Base-by-base conservation (phyloP, 35 echinoderm and acorn worm genomes). In the Stichopus chloronotus region DNA sequence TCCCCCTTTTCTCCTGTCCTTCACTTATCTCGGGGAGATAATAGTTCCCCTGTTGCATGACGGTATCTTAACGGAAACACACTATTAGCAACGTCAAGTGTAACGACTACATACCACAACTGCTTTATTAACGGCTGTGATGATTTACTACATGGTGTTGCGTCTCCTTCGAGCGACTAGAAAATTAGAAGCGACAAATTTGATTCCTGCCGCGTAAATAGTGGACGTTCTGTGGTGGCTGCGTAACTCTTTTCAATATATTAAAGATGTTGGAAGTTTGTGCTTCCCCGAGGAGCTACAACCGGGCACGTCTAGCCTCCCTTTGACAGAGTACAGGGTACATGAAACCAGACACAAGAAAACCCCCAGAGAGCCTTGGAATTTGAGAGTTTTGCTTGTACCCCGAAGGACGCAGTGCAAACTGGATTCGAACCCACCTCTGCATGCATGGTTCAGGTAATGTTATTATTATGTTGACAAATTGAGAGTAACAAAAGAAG, bases 121-220 rank as follows among this genome's bases (percentile, higher is more conserved):
- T 19, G 19, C 22, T 74, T 24, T 74, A 19, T 58, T 83, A 83
- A 78, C 52, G 55, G 58, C 54, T 20, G 7, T 14, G 13, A 58
- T 19, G 21, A 85, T 59, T 56, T 57, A 19, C 24, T 43, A 43
- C 30, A 43, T 53, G 55, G 82, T 85, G 82, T 85, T 85, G 12
- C 58, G 56, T 85, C 52, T 85, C 82, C 57, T 85, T 85, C 58
- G 55, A 85, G 55, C 82, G 53, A 9, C 57, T 85, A 19, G 24
- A 22, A 85, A 85, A 85, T 85, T 5, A 85, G 10, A 85, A 85
- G 82, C 58, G 82, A 85, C 82, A 85, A 85, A 85, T 85, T 85
- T 85, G 82, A 20, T 85, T 85, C 82, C 82, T 21, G 82, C 55
- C 16, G 82, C 55, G 82, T 85, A 58, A 85, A 85, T 85, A 56